Conservation (phyloP, 2,888 invertebrate species). For the Athetis lepigone region DNA sequence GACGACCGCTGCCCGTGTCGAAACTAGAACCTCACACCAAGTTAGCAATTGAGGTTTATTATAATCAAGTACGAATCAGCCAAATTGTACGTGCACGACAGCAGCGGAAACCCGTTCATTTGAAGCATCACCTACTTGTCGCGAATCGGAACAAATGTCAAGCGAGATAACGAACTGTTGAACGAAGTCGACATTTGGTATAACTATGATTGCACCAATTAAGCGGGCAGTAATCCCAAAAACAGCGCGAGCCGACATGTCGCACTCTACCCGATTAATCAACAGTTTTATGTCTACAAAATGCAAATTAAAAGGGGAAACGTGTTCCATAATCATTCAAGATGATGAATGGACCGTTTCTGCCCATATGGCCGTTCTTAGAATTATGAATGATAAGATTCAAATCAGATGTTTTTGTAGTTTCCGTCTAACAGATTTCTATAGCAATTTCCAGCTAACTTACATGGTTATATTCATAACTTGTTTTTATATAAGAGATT, state of each 20-base stretch:
- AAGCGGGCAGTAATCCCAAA: slow-evolving; percentile 69
- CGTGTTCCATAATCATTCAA: slow-evolving; percentile 72
- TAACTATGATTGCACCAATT: slow-evolving; percentile 61
- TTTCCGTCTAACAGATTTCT: slow-evolving; percentile 25
- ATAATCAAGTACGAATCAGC: slow-evolving; percentile 79
- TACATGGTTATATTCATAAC: neutral
- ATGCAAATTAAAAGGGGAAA: slow-evolving; percentile 69
- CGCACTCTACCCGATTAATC: slow-evolving; percentile 74
- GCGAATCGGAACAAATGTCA: slow-evolving; percentile 59
- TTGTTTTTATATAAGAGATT: neutral
- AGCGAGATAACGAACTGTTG: slow-evolving; percentile 58
- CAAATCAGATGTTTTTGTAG: slow-evolving; percentile 37
- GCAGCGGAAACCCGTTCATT: slow-evolving; percentile 77
- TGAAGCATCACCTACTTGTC: slow-evolving; percentile 67
- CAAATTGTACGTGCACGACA: slow-evolving; percentile 85
- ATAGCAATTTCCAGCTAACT: slow-evolving; percentile 24
- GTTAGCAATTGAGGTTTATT: slow-evolving; percentile 79
- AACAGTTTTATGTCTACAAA: slow-evolving; percentile 69
- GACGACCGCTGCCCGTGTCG: slow-evolving; percentile 81
- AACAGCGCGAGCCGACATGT: slow-evolving; percentile 63
- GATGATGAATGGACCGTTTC: slow-evolving; percentile 73
- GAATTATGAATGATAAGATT: slow-evolving; percentile 49
- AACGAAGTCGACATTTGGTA: slow-evolving; percentile 37
- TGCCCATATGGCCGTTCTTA: slow-evolving; percentile 41
- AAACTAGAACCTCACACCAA: slow-evolving; percentile 70